Base-by-base conservation (phyloP, 2,888 invertebrate genomes). In the Cyaniris semiargus region DNA sequence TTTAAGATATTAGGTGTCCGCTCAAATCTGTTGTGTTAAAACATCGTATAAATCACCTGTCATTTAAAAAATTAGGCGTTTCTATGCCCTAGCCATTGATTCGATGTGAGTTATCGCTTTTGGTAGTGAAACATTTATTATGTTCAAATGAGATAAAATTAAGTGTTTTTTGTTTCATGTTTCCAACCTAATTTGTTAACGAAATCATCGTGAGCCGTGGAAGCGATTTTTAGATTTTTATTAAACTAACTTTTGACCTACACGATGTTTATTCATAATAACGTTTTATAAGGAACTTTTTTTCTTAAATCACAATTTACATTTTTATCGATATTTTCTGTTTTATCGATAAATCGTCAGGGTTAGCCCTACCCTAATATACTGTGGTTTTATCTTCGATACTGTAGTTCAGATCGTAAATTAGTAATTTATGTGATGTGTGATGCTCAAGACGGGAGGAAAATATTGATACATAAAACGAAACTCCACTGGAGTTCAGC, bases 401-500 rank as follows among this genome's bases (percentile, higher is more conserved):
- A 74, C 74, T 53, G 74, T 53, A 74, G 74, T 74, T 74, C 74
- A 74, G 74, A 74, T 74, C 74, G 53, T 74, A 74, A 74, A 74
- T 74, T 74, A 53, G 53, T 27, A 48, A 74, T 74, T 74, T 74
- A 74, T 74, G 27, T 74, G 74, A 44, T 44, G 23, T 44, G 21
- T 74, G 74, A 74, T 74, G 74, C 74, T 74, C 27, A 66, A 66
- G 66, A 66, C 66, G 27, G 66, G 66, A 66, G 66, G 66, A 66
- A 66, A 66, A 66, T 66, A 66, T 66, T 31, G 66, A 66, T 66
- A 15, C 27, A 66, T 66, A 66, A 66, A 66, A 66, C 66, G 31
- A 66, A 66, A 27, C 18, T 31, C 27, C 18, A 66, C 27, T 31
- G 31, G 66, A 1, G 27, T 31, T 66, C 66, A 27, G 66, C 66